A percentile compares a stretch with the other conserved stretches of the same genome.
Evolutionary conservation across 30 jellyfish, hydroid and myxozoan genomes (phyloP).

Genomic region (Hydractinia symbiolongicarpus): DNA sequence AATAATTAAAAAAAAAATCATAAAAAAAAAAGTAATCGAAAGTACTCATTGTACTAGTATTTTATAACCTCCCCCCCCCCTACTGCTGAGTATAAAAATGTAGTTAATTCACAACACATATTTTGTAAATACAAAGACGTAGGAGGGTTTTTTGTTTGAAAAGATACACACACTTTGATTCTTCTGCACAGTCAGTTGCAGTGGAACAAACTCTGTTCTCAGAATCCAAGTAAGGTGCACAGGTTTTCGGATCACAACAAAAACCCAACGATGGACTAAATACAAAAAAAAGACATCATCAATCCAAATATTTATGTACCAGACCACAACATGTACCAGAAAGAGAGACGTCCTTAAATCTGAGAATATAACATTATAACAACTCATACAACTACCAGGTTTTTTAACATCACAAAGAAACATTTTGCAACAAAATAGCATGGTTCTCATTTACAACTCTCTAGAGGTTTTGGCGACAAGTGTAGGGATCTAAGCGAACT

Average conservation of each 20-base stretch:
- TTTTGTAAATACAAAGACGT: neutral
- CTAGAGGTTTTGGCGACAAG: too few species aligned
- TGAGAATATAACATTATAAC: neutral
- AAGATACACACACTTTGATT: conserved; percentile 65
- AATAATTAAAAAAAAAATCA: too few species aligned
- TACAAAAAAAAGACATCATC: neutral
- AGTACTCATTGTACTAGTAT: too few species aligned
- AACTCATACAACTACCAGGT: neutral
- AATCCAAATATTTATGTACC: too few species aligned
- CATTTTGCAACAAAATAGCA: neutral
- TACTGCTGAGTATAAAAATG: too few species aligned
- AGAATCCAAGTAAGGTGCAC: conserved; percentile 14
- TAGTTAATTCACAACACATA: too few species aligned
- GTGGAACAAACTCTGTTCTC: conserved; percentile 28
- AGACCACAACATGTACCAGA: too few species aligned
- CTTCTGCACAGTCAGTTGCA: conserved; percentile 50
- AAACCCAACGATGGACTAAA: conserved; percentile 65
- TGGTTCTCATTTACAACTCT: neutral
- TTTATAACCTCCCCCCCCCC: too few species aligned
- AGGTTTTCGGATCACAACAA: conserved; percentile 54
- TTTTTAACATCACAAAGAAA: neutral
- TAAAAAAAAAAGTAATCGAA: too few species aligned
- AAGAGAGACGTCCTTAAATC: too few species aligned
- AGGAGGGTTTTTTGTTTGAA: neutral
- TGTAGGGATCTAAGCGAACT: too few species aligned